Evolutionary conservation across 2,113 vertebrate genomes (phyloP).

Genomic region (Noctilio leporinus): DNA sequence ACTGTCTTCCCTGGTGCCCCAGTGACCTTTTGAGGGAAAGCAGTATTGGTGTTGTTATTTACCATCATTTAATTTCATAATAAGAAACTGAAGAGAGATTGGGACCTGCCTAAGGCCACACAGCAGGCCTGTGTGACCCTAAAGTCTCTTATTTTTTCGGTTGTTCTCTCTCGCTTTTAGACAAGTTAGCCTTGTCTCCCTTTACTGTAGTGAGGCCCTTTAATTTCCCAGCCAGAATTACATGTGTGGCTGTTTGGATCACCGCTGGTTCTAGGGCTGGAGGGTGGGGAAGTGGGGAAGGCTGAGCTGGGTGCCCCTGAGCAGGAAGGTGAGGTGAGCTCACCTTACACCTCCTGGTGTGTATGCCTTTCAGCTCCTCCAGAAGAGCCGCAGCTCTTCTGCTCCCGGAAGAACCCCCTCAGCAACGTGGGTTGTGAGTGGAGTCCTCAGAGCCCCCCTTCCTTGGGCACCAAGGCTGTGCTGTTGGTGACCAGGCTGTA

Average conservation of each 20-base stretch:
- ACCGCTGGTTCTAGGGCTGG: not conserved
- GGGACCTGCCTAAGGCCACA: not conserved
- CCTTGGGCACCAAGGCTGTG: constrained; percentile 18
- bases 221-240: not conserved
- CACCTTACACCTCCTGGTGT: fast-evolving
- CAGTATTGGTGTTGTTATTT: not conserved
- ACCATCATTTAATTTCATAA: not conserved
- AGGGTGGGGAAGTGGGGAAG: not conserved
- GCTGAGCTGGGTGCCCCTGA: not conserved
- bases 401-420: constrained; percentile 69
- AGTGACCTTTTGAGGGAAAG: not conserved
- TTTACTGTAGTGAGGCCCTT: not conserved
- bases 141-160: fast-evolving
- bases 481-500: constrained; percentile 63
- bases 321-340: not conserved
- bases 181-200: not conserved
- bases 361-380: constrained; percentile 70
- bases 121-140: not conserved
- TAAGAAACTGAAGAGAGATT: not conserved
- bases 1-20: not conserved
- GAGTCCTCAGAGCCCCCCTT: not conserved
- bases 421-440: constrained; percentile 74
- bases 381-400: constrained; percentile 55
- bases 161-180: not conserved
- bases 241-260: not conserved